Percentiles rank a stretch among this genome's conserved stretches.
These are phyloP conservation scores for Poeciliopsis gracilis DNA, from an alignment of 2,797 vertebrate genomes.

Conservation along the genomic window DNA sequence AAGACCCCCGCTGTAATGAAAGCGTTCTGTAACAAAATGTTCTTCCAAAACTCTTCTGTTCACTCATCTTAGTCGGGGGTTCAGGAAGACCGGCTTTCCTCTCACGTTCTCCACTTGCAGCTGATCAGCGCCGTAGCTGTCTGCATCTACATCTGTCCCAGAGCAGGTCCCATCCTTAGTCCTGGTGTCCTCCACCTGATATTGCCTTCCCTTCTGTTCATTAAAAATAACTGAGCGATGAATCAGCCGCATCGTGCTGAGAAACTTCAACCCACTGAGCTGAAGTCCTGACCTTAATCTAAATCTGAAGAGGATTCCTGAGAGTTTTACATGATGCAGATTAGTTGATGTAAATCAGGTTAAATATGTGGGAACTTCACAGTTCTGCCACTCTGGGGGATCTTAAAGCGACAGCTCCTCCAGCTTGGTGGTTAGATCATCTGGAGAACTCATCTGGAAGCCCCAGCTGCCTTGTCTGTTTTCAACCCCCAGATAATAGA, in stretches of 20 bases:
- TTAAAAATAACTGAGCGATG: constrained; percentile 28
- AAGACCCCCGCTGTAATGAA: constrained; percentile 40
- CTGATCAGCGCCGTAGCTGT: constrained; percentile 29
- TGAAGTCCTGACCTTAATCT: neutral
- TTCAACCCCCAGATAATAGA: constrained; percentile 42
- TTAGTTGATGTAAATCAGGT: constrained; percentile 57
- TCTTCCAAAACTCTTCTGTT: constrained; percentile 9
- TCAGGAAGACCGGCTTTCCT: constrained; percentile 31
- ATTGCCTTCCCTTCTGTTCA: constrained; percentile 23
- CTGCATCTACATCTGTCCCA: constrained; percentile 36
- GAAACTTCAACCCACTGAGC: constrained; percentile 1
- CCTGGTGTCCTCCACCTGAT: constrained; percentile 24
- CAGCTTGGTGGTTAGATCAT: constrained; percentile 9
- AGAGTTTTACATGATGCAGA: constrained; percentile 28
- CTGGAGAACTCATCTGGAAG: constrained; percentile 31
- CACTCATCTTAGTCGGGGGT: neutral
- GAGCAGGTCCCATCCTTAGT: constrained; percentile 23
- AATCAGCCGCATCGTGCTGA: constrained; percentile 28
- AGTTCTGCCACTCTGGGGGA: constrained; percentile 36
- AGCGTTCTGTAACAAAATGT: constrained; percentile 12
- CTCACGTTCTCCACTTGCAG: constrained; percentile 37
- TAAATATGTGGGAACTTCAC: constrained; percentile 16
- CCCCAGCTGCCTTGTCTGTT: constrained; percentile 27
- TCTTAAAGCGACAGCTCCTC: constrained; percentile 9
- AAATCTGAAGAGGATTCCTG: constrained; percentile 17